phyloP scores from a whole-genome alignment of 2,888 invertebrate genomes.

The Drosophila incognita region DNA sequence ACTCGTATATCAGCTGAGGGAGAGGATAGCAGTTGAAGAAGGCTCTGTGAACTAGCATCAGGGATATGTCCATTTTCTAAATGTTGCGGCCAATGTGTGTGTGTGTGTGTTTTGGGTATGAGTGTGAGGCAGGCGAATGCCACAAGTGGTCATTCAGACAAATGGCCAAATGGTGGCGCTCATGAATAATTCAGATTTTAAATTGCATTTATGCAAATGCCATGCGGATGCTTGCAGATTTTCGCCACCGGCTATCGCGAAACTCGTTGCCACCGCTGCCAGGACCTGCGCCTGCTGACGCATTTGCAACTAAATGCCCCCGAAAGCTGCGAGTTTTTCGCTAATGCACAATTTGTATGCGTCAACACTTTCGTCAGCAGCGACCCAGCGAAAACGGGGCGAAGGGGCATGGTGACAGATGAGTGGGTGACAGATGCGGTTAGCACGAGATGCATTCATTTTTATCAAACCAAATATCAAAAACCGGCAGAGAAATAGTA shows the following conservation, averaged over 20 bases:
- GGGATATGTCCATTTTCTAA: conserved; percentile 48
- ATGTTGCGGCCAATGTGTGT: conserved; percentile 41
- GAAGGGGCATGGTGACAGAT: neutral
- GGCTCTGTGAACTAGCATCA: conserved; percentile 12
- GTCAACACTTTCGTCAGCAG: conserved; percentile 76
- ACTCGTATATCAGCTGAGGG: conserved; percentile 15
- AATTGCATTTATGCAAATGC: conserved; percentile 81
- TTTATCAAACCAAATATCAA: conserved; percentile 74
- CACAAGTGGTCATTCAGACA: conserved; percentile 81
- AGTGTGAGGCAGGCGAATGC: conserved; percentile 57
- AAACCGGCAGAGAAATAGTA: conserved; percentile 17
- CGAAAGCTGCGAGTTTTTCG: conserved; percentile 77
- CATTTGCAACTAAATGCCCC: conserved; percentile 79
- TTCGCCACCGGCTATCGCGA: conserved; percentile 70
- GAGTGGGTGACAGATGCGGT: neutral
- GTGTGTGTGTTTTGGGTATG: conserved; percentile 1
- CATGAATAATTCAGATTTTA: conserved; percentile 81
- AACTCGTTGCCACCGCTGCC: conserved; percentile 8
- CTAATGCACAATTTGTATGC: conserved; percentile 82
- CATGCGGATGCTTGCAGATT: conserved; percentile 79
- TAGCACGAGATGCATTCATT: conserved; percentile 51
- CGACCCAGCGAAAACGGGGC: conserved; percentile 3
- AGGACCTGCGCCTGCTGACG: conserved; percentile 50
- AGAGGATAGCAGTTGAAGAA: neutral
- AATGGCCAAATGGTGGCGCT: conserved; percentile 80